Percentiles rank a stretch among this genome's conserved stretches.
These are phyloP conservation scores for Sinelater perroti DNA, from an alignment of 2,888 invertebrate genomes.

Conservation along the genomic window DNA sequence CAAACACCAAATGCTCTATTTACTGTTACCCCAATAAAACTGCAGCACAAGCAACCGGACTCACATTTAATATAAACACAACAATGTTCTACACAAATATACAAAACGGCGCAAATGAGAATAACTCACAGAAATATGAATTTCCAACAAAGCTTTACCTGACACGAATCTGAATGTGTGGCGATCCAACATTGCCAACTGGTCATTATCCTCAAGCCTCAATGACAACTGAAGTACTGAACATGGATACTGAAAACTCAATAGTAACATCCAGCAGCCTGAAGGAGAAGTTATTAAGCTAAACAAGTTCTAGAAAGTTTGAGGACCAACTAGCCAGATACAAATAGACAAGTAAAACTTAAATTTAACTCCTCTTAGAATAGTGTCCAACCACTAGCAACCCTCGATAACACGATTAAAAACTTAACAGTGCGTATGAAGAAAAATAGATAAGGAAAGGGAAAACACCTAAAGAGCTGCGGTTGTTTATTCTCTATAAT, in stretches of 20 bases:
- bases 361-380: constrained; percentile 1
- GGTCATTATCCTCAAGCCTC: neutral
- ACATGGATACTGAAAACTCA: neutral
- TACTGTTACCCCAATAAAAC: too few relatives aligned
- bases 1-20: too few relatives aligned
- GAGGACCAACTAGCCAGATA: neutral
- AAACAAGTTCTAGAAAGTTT: neutral
- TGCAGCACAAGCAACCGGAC: too few relatives aligned
- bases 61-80: too few relatives aligned
- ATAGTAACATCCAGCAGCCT: neutral
- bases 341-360: neutral
- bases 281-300: too few relatives aligned
- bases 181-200: neutral
- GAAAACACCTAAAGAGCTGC: neutral
- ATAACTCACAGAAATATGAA: neutral
- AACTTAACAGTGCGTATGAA: neutral
- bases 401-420: neutral
- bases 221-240: neutral
- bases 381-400: constrained; percentile 1
- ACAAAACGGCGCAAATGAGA: too few relatives aligned
- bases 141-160: neutral
- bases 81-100: too few relatives aligned
- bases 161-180: neutral
- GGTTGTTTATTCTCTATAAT: neutral
- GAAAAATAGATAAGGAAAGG: neutral